Evolutionary conservation across 2,888 invertebrate species (phyloP), one percentile per base, ranked within the genome.

Genomic region (Gryllus longicercus): DNA sequence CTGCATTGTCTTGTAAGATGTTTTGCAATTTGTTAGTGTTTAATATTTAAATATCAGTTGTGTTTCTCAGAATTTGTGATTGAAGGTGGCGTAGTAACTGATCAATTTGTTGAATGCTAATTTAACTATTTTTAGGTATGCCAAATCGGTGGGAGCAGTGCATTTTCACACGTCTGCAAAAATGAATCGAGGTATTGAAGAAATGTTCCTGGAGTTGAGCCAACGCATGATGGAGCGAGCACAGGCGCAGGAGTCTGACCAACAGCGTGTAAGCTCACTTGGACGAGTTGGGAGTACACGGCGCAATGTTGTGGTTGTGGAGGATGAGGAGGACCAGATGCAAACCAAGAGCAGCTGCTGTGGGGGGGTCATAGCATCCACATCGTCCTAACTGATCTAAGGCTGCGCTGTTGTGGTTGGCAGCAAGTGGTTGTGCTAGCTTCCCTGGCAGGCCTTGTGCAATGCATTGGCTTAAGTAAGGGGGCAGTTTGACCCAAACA

Each of bases 101-200:
- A 38, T 38, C 38, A 38, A 38, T 38, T 38, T 38, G 38, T 38
- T 38, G 38, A 38, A 38, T 38, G 38, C 38, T 38, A 38, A 38
- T 38, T 38, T 10, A 8, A 38, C 5, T 38, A 38, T 38, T 38
- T 38, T 38, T 87, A 96, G 96, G 81, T 98, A 98, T 88, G 94
- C 98, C 4, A 91, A 91, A 83, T 94, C 94, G 86, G 97, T 98
- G 11, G 97, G 96, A 80, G 98, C 98, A 1, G 92, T 92, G 84
- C 97, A 98, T 88, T 96, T 93, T 87, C 94, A 95, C 86, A 96
- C 97, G 51, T 98, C 98, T 51, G 98, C 98, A 0, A 98, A 98
- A 88, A 87, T 93, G 81, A 97, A 97, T 86, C 92, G 93, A 86
- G 97, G 97, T 51, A 94, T 98, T 10, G 96, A 97, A 86, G 96